phyloP scores from a whole-genome alignment of 2,797 vertebrate genomes.

The Rhinoraja longicauda region DNA sequence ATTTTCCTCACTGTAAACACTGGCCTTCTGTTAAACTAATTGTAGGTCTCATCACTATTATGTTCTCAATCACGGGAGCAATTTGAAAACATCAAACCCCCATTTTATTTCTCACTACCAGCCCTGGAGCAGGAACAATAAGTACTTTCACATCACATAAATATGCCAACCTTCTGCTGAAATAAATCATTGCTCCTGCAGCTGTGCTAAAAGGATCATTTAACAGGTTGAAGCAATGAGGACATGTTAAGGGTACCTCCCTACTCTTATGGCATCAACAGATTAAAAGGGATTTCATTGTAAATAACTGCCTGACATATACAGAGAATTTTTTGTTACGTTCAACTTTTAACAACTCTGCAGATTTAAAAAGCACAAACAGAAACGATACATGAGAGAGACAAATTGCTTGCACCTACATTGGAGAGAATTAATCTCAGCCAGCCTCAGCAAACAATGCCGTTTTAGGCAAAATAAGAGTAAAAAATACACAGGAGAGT shows the following conservation, averaged over 20 bases:
- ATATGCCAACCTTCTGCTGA: not conserved
- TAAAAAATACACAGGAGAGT: not conserved
- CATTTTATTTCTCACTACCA: not conserved
- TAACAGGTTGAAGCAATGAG: not conserved
- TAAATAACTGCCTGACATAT: not conserved
- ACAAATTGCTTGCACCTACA: not conserved
- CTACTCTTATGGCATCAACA: not conserved
- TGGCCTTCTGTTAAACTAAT: not conserved
- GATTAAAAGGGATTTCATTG: not conserved
- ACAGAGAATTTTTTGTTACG: not conserved
- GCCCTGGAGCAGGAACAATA: not conserved
- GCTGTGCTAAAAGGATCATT: not conserved
- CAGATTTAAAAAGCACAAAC: not conserved
- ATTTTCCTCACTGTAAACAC: not conserved
- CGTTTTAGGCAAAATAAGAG: no score
- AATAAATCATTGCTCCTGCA: not conserved
- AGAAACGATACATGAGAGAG: not conserved
- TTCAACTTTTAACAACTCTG: not conserved
- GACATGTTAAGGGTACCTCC: not conserved
- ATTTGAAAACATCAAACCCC: not conserved
- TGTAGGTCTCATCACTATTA: not conserved
- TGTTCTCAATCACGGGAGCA: constrained; percentile 14
- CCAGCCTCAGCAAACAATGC: not conserved
- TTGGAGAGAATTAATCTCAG: not conserved
- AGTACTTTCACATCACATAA: not conserved